Conservation (phyloP, 2,888 invertebrate species). For the Orchesella flavescens region DNA sequence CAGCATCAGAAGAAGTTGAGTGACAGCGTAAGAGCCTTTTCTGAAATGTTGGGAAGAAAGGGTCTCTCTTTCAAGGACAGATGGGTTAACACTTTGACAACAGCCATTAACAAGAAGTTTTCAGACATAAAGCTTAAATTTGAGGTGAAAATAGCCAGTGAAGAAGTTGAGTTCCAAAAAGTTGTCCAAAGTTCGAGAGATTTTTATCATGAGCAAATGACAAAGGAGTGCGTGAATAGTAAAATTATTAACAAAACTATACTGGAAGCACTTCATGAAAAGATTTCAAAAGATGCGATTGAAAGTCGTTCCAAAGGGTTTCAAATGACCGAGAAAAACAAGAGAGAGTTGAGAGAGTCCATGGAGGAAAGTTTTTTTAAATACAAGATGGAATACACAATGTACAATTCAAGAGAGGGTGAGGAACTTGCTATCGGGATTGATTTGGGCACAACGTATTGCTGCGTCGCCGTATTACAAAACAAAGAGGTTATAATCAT, state of each 20-base stretch:
- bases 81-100: not conserved
- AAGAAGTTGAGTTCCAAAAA: constrained; percentile 5
- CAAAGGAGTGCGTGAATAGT: constrained; percentile 41
- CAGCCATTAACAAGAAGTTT: not conserved
- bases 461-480: constrained; percentile 36
- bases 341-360: not conserved
- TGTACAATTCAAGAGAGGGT: constrained; percentile 31
- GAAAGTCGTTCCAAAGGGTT: not conserved
- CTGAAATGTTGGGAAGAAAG: too few species aligned
- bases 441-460: constrained; percentile 53
- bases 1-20: too few species aligned
- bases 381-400: constrained; percentile 13
- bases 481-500: constrained; percentile 38
- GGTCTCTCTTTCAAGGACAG: constrained; percentile 70
- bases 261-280: constrained; percentile 27
- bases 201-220: constrained; percentile 59
- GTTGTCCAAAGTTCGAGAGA: constrained; percentile 21
- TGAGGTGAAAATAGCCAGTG: constrained; percentile 14
- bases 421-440: constrained; percentile 48
- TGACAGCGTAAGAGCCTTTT: too few species aligned
- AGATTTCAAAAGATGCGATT: not conserved
- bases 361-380: not conserved
- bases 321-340: not conserved
- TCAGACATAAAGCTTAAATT: constrained; percentile 14
- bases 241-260: constrained; percentile 33